Evolutionary conservation across 2,797 vertebrate genomes (phyloP).

Genomic region (Melanotaenia parkinsoni): DNA sequence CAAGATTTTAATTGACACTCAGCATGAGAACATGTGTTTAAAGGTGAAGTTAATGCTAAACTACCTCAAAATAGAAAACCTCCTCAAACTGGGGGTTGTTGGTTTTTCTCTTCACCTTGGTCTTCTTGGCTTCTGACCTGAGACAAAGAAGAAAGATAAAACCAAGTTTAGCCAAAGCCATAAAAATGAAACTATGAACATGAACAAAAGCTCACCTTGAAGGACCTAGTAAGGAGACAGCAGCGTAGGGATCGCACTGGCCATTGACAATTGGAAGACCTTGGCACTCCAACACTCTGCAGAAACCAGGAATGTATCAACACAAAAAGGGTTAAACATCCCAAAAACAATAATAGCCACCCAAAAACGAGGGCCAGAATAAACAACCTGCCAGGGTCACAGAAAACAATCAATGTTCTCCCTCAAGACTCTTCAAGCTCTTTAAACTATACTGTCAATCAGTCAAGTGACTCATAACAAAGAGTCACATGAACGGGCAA

Average conservation of each 20-base stretch:
- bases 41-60: not conserved
- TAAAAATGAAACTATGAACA: not conserved
- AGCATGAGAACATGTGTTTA: not conserved
- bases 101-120: slow-evolving; percentile 97
- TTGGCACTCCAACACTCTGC: slow-evolving; percentile 95
- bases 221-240: slow-evolving; percentile 92
- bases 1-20: not conserved
- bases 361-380: not conserved
- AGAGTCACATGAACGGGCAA: slow-evolving; percentile 7
- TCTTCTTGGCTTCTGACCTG: slow-evolving; percentile 98
- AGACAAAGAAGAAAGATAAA: slow-evolving; percentile 10
- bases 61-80: slow-evolving; percentile 98
- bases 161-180: not conserved
- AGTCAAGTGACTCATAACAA: slow-evolving; percentile 26
- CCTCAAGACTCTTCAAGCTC: slow-evolving; percentile 12
- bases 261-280: slow-evolving; percentile 97
- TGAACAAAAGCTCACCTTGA: slow-evolving; percentile 84
- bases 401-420: not conserved
- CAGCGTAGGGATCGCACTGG: slow-evolving; percentile 98
- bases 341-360: slow-evolving; percentile 1
- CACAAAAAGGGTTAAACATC: not conserved
- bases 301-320: slow-evolving; percentile 33
- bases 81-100: slow-evolving; percentile 99
- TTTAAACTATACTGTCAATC: slow-evolving; percentile 24
- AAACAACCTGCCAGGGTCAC: not conserved